Conservation (phyloP, 1,140 invertebrate species). For the Cryptotermes secundus region DNA sequence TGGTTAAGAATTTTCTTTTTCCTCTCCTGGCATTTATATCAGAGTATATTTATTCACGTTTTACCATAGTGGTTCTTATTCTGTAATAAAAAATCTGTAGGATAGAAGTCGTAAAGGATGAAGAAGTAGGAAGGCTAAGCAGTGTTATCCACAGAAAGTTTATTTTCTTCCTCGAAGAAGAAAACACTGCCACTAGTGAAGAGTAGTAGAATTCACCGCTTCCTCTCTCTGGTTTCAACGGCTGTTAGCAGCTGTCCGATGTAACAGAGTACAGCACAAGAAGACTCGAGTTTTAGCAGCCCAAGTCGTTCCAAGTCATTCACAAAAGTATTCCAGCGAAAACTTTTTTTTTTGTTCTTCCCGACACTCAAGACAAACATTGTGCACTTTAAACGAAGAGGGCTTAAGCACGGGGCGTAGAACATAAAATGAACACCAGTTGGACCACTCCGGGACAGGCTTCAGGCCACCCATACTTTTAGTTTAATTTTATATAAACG, state of each 20-base stretch:
- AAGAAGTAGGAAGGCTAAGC: too few relatives aligned
- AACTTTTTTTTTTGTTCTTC: neutral
- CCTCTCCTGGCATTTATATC: neutral
- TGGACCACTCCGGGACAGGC: neutral
- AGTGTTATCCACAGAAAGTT: neutral
- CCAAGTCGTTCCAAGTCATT: neutral
- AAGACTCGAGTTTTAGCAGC: too few relatives aligned
- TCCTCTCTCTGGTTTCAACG: neutral
- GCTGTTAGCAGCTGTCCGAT: neutral
- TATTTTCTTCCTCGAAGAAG: neutral
- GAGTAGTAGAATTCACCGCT: neutral
- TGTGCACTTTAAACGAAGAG: conserved; percentile 17
- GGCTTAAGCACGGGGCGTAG: neutral
- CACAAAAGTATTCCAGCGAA: conserved; percentile 19
- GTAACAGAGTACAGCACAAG: neutral
- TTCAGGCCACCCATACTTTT: neutral
- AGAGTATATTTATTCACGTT: neutral
- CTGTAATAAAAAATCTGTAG: neutral
- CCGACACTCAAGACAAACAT: conserved; percentile 11
- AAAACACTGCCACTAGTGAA: neutral
- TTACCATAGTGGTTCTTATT: neutral
- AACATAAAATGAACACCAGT: conserved; percentile 13
- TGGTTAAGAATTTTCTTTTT: neutral
- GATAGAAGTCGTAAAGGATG: neutral
- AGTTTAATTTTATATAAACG: conserved; percentile 1